These are phyloP conservation scores for Dendrocopos noguchii DNA, from an alignment of 2,113 vertebrate species.

Conservation along the genomic window DNA sequence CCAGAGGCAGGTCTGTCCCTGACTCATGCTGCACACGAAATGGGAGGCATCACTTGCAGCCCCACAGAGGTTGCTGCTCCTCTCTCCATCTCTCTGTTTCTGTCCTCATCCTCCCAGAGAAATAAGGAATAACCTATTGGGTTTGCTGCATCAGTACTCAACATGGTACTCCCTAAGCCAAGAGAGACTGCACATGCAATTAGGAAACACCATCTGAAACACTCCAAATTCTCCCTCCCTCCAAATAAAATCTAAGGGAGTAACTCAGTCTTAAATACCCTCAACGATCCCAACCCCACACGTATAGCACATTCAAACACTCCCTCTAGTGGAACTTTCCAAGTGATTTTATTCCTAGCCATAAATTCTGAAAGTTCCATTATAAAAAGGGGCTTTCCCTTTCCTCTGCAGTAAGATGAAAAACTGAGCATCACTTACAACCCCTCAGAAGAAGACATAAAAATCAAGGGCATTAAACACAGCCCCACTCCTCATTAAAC, in stretches of 20 bases:
- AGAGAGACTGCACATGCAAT: not conserved
- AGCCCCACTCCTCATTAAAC: not conserved
- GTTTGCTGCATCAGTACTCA: not conserved
- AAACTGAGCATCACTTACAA: not conserved
- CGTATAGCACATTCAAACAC: not conserved
- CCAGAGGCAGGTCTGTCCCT: not conserved
- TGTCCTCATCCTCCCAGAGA: not conserved
- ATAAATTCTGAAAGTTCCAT: not conserved
- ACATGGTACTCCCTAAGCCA: not conserved
- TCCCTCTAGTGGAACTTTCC: conserved; percentile 63
- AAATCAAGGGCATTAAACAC: not conserved
- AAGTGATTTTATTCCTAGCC: not conserved
- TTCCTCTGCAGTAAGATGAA: not conserved
- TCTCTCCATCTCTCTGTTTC: not conserved
- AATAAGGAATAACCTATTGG: not conserved
- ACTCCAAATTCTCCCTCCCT: not conserved
- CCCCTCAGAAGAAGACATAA: not conserved
- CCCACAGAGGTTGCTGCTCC: not conserved
- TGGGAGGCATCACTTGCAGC: not conserved
- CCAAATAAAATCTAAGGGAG: not conserved
- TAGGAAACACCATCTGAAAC: not conserved
- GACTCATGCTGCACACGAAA: not conserved
- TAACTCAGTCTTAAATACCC: not conserved
- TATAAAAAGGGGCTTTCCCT: not conserved
- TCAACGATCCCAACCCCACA: not conserved